These are phyloP conservation scores for Cyphomyrmex costatus DNA, from an alignment of 1,140 invertebrate species.

Conservation along the genomic window DNA sequence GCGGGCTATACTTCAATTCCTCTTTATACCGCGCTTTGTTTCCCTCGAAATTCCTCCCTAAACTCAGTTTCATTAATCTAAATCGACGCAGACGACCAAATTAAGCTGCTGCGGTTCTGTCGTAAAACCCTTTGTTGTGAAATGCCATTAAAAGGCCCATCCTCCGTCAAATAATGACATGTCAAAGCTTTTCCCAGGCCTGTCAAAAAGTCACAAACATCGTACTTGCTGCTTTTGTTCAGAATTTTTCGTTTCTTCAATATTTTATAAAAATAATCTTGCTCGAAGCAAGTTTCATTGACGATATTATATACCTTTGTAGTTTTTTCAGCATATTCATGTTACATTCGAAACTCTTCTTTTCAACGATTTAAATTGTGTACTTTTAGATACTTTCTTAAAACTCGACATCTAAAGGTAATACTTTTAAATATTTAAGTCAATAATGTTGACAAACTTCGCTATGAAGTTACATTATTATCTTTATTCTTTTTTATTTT, in stretches of 20 bases:
- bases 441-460: conserved; percentile 34
- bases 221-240: neutral
- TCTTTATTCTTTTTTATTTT: neutral
- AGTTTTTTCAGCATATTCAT: neutral
- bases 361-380: conserved; percentile 8
- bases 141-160: conserved; percentile 55
- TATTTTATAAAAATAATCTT: conserved; percentile 33
- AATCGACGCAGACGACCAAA: conserved; percentile 66
- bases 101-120: conserved; percentile 53
- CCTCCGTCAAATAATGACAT: conserved; percentile 30
- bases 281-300: conserved; percentile 10
- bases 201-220: conserved; percentile 22
- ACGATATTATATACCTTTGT: neutral
- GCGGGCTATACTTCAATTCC: conserved; percentile 6
- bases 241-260: conserved; percentile 11
- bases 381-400: conserved; percentile 10
- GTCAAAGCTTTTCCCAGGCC: neutral
- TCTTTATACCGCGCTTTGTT: neutral
- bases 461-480: conserved; percentile 5
- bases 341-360: neutral
- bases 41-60: neutral
- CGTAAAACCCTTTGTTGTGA: conserved; percentile 44
- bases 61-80: conserved; percentile 71
- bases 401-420: conserved; percentile 21
- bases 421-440: conserved; percentile 35